Percentiles rank a stretch among this genome's conserved stretches.
Conservation (phyloP, 2,888 invertebrate species). For the Lycocerus yunnanus region DNA sequence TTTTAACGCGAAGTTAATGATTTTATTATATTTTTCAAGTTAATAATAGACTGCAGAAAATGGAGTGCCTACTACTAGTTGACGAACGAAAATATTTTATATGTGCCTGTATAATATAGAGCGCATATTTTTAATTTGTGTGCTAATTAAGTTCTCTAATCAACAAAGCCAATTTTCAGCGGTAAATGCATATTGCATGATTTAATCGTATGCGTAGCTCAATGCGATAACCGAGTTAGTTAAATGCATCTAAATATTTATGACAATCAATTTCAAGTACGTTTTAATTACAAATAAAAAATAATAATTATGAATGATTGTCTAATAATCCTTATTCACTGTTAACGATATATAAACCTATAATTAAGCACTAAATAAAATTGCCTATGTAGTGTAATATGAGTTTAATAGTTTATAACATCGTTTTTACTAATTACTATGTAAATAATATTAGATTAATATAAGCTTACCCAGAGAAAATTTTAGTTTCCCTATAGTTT, state of each 20-base stretch:
- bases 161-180: slow-evolving; percentile 21
- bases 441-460: not conserved
- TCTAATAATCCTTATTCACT: not conserved
- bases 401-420: not conserved
- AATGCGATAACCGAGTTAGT: slow-evolving; percentile 2
- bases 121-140: slow-evolving; percentile 14
- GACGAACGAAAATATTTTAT: not conserved
- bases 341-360: not conserved
- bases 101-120: not conserved
- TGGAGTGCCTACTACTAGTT: not conserved
- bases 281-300: not conserved
- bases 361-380: not conserved
- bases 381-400: not conserved
- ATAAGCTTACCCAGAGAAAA: not conserved
- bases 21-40: not conserved
- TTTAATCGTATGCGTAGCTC: slow-evolving; percentile 7
- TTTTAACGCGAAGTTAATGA: not conserved
- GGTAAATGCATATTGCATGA: slow-evolving; percentile 11
- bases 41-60: not conserved
- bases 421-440: not conserved
- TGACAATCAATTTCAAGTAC: not conserved
- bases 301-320: not conserved
- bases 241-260: not conserved
- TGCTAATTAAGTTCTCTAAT: slow-evolving; percentile 19
- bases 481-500: not conserved